These are phyloP conservation scores for Leptinotarsa defecta DNA, from an alignment of 1,140 invertebrate species.

Conservation along the genomic window DNA sequence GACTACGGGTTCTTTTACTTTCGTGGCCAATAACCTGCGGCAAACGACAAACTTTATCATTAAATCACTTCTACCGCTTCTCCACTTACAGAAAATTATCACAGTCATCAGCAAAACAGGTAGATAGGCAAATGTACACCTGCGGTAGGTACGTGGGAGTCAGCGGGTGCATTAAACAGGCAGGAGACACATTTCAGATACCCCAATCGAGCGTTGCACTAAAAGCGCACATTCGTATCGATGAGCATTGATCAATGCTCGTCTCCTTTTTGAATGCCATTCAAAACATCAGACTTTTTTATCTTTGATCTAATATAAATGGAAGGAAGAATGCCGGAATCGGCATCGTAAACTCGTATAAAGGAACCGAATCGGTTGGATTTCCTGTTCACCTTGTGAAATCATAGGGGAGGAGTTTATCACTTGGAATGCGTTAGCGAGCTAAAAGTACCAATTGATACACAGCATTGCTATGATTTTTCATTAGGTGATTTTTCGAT, in stretches of 20 bases:
- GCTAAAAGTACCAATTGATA: too few species aligned
- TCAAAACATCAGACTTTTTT: not conserved
- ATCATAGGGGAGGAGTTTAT: too few species aligned
- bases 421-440: too few species aligned
- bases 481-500: too few species aligned
- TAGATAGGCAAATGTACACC: not conserved
- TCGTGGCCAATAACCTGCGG: too few species aligned
- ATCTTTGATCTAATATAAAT: not conserved
- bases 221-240: not conserved
- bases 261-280: not conserved
- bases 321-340: not conserved
- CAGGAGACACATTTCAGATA: not conserved
- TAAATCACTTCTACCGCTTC: too few species aligned
- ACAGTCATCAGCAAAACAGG: too few species aligned
- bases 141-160: slow-evolving; percentile 2
- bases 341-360: not conserved
- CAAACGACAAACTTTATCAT: too few species aligned
- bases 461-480: too few species aligned
- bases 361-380: not conserved
- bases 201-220: not conserved
- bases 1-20: too few species aligned
- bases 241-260: not conserved
- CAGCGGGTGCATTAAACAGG: not conserved
- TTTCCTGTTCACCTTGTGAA: too few species aligned
- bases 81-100: too few species aligned